Base-by-base conservation (phyloP, 2,797 vertebrate genomes). In the Bovichtus diacanthus region DNA sequence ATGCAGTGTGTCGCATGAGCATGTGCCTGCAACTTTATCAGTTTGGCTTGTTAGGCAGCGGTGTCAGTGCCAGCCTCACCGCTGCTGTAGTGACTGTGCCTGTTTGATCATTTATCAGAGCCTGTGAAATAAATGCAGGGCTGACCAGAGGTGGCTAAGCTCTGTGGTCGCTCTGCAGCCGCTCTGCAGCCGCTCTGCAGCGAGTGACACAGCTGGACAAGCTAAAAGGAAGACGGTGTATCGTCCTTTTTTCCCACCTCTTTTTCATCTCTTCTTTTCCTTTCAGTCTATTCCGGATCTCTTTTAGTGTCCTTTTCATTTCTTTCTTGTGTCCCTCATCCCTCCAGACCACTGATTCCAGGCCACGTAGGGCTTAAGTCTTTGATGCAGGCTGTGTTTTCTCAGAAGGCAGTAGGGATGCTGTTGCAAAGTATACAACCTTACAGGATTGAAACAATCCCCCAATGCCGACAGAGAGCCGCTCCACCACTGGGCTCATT, bases 31-130 rank as follows among this genome's bases (percentile, higher is more conserved):
- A 31, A 31, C 68, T 72, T 67, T 74, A 65, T 80, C 53, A 15
- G 12, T 81, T 74, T 68, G 84, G 41, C 81, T 84, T 71, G 64
- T 84, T 73, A 60, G 61, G 49, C 73, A 23, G 64, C 12, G 39
- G 65, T 50, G 66, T 50, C 16, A 1, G 49, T 56, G 70, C 61
- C 78, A 80, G 73, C 49, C 51, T 61, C 66, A 27, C 72, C 81
- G 86, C 83, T 78, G 76, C 79, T 34, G 25, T 49, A 3, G 62
- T 70, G 80, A 58, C 61, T 72, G 81, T 75, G 83, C 71, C 76
- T 81, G 80, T 82, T 88, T 86, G 89, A 92, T 91, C 13, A 91
- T 92, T 89, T 74, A 88, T 91, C 86, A 78, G 81, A 68, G 81
- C 19, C 80, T 25, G 86, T 80, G 73, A 81, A 87, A 80, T 76